These are phyloP conservation scores for Excalfactoria chinensis DNA, from an alignment of 2,113 vertebrate genomes.

Conservation along the genomic window DNA sequence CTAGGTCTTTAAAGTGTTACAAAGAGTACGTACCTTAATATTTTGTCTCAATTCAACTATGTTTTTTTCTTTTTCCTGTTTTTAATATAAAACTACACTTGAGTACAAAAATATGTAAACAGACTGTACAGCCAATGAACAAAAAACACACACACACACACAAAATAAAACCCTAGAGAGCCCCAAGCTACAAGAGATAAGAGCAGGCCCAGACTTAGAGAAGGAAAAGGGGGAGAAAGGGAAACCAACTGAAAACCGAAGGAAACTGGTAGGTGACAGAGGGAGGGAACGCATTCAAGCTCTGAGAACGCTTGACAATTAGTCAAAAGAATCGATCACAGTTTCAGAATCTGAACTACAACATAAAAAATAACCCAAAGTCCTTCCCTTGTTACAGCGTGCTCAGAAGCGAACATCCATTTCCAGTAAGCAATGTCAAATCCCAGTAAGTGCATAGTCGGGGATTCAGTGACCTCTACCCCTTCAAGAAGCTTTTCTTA, in stretches of 20 bases:
- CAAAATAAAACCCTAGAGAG: slow-evolving; percentile 52
- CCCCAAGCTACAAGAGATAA: slow-evolving; percentile 61
- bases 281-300: slow-evolving; percentile 63
- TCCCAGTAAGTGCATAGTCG: slow-evolving; percentile 79
- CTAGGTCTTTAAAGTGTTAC: slow-evolving; percentile 76
- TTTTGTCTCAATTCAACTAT: slow-evolving; percentile 55
- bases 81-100: slow-evolving; percentile 85
- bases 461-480: slow-evolving; percentile 72
- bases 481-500: slow-evolving; percentile 59
- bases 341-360: slow-evolving; percentile 76
- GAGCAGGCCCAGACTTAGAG: slow-evolving; percentile 63
- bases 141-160: slow-evolving; percentile 47
- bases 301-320: slow-evolving; percentile 72
- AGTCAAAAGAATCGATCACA: slow-evolving; percentile 78
- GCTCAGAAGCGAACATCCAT: slow-evolving; percentile 52
- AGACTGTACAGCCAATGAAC: slow-evolving; percentile 83
- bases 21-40: slow-evolving; percentile 70
- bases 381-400: slow-evolving; percentile 74
- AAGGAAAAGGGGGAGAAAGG: slow-evolving; percentile 20
- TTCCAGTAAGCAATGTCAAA: slow-evolving; percentile 73
- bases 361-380: slow-evolving; percentile 48
- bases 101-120: slow-evolving; percentile 89
- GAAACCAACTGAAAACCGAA: slow-evolving; percentile 20
- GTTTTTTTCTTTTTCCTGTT: slow-evolving; percentile 68
- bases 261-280: slow-evolving; percentile 47